Evolutionary conservation across 1,140 invertebrate species (phyloP).

Genomic region (Planococcus citri): DNA sequence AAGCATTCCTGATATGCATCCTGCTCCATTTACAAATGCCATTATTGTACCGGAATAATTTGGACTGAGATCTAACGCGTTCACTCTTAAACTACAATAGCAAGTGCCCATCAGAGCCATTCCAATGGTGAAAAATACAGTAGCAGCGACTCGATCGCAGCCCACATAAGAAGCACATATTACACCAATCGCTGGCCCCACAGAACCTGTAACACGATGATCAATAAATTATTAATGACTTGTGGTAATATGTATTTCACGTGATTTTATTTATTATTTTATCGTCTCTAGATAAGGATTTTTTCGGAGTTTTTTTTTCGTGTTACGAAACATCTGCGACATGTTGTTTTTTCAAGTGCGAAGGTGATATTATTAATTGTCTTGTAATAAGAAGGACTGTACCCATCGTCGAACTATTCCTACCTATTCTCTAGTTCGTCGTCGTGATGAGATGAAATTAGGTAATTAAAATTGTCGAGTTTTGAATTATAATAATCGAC

Average conservation of each 20-base stretch:
- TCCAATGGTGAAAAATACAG: conserved; percentile 51
- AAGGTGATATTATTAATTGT: too few species aligned
- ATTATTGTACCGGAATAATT: conserved; percentile 65
- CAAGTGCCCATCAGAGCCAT: conserved; percentile 56
- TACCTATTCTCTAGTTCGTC: too few species aligned
- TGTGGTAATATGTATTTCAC: neutral
- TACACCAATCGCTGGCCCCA: conserved; percentile 61
- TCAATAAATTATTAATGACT: neutral
- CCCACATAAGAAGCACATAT: conserved; percentile 51
- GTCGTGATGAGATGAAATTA: too few species aligned
- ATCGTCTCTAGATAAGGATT: neutral
- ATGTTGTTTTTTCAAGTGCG: too few species aligned
- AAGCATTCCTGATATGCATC: conserved; percentile 53
- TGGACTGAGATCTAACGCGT: conserved; percentile 63
- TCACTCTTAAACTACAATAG: conserved; percentile 53
- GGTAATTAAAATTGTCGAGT: too few species aligned
- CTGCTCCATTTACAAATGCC: conserved; percentile 64
- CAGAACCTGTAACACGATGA: conserved; percentile 42
- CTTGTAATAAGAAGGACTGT: too few species aligned
- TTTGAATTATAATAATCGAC: too few species aligned
- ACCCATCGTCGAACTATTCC: too few species aligned
- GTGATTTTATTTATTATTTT: neutral
- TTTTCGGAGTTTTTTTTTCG: neutral
- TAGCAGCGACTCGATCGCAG: conserved; percentile 44
- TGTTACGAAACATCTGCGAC: neutral